Conservation (phyloP, 2,113 vertebrate genomes). For the Ictidomys tridecemlineatus region DNA sequence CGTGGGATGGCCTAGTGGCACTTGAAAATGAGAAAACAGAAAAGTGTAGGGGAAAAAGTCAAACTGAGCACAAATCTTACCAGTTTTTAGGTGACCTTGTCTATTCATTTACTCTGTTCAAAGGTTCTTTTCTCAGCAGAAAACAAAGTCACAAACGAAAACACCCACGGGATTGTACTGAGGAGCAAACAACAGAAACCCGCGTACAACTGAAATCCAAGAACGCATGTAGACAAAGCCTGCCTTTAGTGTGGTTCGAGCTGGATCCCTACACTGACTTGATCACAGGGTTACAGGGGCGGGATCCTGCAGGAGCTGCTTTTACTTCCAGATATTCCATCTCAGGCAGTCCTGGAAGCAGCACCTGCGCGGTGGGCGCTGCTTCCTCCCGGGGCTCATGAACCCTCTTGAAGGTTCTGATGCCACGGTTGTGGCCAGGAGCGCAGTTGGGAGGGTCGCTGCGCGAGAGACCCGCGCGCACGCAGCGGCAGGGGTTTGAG, state of each 20-base stretch:
- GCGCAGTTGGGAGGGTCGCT: fast-evolving
- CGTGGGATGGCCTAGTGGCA: neutral
- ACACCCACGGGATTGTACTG: neutral
- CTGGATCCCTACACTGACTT: neutral
- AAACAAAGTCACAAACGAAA: neutral
- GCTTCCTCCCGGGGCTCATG: neutral
- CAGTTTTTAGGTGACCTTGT: neutral
- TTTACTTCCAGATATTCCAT: neutral
- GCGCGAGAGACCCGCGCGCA: neutral
- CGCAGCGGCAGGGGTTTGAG: fast-evolving
- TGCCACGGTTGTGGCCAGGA: neutral
- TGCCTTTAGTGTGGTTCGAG: neutral
- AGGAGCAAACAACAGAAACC: neutral
- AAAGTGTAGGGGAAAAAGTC: neutral
- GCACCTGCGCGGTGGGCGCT: neutral
- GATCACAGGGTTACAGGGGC: neutral
- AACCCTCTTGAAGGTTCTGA: neutral
- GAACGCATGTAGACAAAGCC: neutral
- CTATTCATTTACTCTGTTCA: neutral
- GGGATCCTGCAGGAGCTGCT: neutral
- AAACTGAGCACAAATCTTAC: neutral
- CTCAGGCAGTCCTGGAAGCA: neutral
- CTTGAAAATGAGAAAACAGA: neutral
- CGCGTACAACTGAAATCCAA: neutral
- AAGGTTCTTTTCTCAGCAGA: neutral